Percentiles rank a stretch among this genome's conserved stretches.
Conservation (phyloP, 2,888 invertebrate species). For the Dolichopus griseipennis region DNA sequence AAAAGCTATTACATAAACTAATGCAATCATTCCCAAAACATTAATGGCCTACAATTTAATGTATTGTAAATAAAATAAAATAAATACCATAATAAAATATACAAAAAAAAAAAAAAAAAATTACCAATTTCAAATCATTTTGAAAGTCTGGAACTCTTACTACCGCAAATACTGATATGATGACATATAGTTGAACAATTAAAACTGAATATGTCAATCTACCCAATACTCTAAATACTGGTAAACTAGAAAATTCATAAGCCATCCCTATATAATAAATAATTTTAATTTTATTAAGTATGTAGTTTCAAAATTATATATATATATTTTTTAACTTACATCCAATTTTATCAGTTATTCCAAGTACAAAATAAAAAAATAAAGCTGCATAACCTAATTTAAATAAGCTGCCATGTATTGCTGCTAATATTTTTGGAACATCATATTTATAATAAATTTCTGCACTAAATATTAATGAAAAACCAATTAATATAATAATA, state of each 20-base stretch:
- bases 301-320: background rate
- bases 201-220: conserved; percentile 36
- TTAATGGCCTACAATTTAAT: background rate
- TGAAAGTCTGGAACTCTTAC: background rate
- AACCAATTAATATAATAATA: conserved; percentile 23
- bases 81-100: background rate
- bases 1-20: background rate
- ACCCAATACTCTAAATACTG: conserved; percentile 31
- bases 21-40: background rate
- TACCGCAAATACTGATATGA: background rate
- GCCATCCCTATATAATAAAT: conserved; percentile 27
- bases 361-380: conserved; percentile 30
- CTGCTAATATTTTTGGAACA: conserved; percentile 32
- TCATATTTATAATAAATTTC: conserved; percentile 32
- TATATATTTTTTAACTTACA: conserved; percentile 27
- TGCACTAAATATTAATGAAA: conserved; percentile 29
- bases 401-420: conserved; percentile 42
- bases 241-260: conserved; percentile 27
- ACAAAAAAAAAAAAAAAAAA: background rate
- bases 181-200: conserved; percentile 33
- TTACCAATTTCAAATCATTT: background rate
- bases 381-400: conserved; percentile 40
- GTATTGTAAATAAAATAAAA: background rate
- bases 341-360: conserved; percentile 35
- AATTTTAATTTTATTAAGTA: background rate